These are phyloP conservation scores for Dromiciops gliroides DNA, from an alignment of 2,113 vertebrate genomes.

Conservation along the genomic window DNA sequence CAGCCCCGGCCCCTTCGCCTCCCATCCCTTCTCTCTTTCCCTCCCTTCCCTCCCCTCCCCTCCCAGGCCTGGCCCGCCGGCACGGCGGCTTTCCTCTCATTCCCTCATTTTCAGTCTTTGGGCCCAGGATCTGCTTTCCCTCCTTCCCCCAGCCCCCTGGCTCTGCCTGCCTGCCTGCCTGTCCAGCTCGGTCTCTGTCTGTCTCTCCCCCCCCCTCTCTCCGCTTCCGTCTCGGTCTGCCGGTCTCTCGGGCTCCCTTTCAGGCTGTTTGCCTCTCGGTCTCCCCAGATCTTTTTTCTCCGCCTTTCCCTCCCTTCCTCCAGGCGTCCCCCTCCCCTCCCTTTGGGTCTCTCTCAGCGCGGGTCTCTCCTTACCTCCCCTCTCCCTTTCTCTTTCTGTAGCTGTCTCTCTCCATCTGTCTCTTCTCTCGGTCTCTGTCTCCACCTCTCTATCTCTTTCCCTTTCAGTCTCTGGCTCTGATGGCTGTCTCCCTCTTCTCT, in stretches of 20 bases:
- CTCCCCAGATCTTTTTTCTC: neutral
- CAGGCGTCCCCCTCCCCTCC: neutral
- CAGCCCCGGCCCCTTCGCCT: neutral
- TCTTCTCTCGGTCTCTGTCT: neutral
- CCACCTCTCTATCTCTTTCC: conserved; percentile 30
- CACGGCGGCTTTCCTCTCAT: conserved; percentile 50
- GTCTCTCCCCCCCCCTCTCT: conserved; percentile 70
- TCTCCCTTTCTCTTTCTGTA: neutral
- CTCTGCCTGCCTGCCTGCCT: conserved; percentile 35
- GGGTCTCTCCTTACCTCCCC: no score
- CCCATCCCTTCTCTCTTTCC: neutral
- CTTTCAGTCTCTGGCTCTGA: conserved; percentile 44
- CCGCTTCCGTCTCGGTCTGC: conserved; percentile 39
- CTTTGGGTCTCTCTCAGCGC: neutral
- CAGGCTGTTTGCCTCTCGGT: neutral
- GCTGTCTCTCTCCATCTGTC: neutral
- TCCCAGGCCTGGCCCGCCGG: conserved; percentile 9
- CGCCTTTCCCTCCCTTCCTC: neutral
- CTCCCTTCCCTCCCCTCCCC: neutral
- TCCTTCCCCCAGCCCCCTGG: conserved; percentile 53
- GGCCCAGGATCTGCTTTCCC: neutral
- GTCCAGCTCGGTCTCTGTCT: conserved; percentile 59
- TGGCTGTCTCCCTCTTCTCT: conserved; percentile 70
- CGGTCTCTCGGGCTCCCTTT: conserved; percentile 14
- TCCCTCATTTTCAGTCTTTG: conserved; percentile 4